Evolutionary conservation across 2,113 vertebrate species (phyloP).

Genomic region (Apaloderma vittatum): DNA sequence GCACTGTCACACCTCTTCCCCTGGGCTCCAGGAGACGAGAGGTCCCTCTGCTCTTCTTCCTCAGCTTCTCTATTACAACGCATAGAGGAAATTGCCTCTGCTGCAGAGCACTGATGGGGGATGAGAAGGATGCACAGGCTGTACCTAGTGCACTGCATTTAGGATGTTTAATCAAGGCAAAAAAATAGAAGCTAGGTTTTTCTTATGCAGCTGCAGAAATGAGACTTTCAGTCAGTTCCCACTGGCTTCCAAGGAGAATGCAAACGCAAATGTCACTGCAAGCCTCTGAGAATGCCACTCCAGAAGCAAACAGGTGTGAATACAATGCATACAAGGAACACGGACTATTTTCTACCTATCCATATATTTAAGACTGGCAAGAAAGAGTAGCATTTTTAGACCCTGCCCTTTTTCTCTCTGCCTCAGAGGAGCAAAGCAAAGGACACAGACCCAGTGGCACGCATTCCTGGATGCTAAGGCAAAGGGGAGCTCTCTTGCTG

Average conservation of each 20-base stretch:
- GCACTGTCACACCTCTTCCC: neutral
- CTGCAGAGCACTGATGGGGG: neutral
- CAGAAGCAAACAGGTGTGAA: neutral
- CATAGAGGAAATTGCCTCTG: neutral
- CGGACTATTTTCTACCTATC: too few species aligned
- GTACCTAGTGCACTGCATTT: neutral
- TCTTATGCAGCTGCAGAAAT: neutral
- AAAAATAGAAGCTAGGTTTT: neutral
- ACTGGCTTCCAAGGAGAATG: neutral
- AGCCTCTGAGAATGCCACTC: neutral
- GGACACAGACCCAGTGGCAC: neutral
- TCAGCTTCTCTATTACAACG: neutral
- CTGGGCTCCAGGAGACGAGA: neutral
- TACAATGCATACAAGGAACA: neutral
- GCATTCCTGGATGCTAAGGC: neutral
- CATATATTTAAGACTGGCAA: neutral
- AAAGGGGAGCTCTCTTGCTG: neutral
- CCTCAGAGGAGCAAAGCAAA: neutral
- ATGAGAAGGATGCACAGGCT: neutral
- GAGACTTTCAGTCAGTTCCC: neutral
- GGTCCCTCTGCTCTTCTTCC: neutral
- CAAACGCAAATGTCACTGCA: neutral
- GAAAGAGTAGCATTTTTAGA: neutral
- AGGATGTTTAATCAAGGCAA: neutral
- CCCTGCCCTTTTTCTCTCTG: neutral